Conservation (phyloP, 1,140 invertebrate species). For the Drosophila orena region DNA sequence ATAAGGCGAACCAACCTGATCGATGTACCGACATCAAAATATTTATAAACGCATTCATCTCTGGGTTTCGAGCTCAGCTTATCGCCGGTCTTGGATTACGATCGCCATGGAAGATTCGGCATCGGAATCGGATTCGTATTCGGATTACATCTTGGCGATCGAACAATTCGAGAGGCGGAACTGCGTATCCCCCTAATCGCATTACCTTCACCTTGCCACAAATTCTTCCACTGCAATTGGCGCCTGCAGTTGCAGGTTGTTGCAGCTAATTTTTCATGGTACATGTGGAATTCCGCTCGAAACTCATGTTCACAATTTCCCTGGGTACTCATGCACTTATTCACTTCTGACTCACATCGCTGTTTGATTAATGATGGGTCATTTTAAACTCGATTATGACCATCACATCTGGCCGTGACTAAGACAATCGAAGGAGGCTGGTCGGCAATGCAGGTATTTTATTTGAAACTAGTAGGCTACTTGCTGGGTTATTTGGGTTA, state of each 20-base stretch:
- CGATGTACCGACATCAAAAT: conserved; percentile 74
- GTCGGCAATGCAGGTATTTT: conserved; percentile 23
- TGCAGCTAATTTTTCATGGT: conserved; percentile 67
- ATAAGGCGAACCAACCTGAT: conserved; percentile 37
- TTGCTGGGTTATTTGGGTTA: conserved; percentile 5
- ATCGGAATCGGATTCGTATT: conserved; percentile 1
- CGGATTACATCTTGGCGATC: conserved; percentile 28
- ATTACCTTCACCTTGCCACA: conserved; percentile 2
- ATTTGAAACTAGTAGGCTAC: conserved; percentile 23
- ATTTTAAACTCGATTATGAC: conserved; percentile 74
- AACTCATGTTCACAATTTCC: conserved; percentile 47
- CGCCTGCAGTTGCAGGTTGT: conserved; percentile 70
- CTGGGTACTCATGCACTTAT: conserved; percentile 37
- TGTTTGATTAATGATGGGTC: conserved; percentile 69
- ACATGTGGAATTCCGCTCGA: conserved; percentile 22
- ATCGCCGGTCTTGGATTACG: conserved; percentile 31
- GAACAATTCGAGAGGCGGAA: conserved; percentile 25
- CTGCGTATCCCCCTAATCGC: background rate
- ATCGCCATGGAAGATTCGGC: conserved; percentile 27
- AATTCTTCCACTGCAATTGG: conserved; percentile 61
- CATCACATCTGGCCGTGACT: conserved; percentile 45
- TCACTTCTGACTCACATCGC: conserved; percentile 26
- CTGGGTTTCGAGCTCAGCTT: background rate
- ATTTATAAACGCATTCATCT: conserved; percentile 82
- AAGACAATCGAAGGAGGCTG: conserved; percentile 33